Evolutionary conservation across 2,113 vertebrate species (phyloP), one percentile per base, ranked within the genome.

Genomic region (Tonatia bakeri): DNA sequence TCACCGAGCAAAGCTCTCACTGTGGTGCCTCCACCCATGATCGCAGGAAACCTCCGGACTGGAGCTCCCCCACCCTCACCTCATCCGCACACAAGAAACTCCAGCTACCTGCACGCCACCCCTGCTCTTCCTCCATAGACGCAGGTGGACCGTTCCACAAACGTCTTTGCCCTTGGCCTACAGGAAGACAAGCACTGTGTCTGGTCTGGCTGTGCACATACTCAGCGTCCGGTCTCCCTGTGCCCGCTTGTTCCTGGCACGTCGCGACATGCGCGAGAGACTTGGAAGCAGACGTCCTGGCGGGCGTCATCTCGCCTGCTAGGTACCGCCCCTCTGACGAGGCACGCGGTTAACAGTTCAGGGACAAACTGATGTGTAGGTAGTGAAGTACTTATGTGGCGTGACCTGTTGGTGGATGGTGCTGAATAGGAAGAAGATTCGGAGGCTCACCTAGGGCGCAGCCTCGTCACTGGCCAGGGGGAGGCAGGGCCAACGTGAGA

Each of bases 141-240:
- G 7, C 65, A 28, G 22, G 36, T 20, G 26, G 47, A 26, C 61
- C 0, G 4, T 85, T 83, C 72, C 52, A 82, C 47, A 69, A 14
- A 85, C 61, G 45, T 40, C 52, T 81, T 77, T 70, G 69, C n/a
- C 87, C 61, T 93, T 65, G 89, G 59, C 65, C 88, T 76, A 45
- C 17, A 76, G 54, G 54, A 96, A 92, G 93, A 86, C 50, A 92
- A 70, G 83, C 52, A 40, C 45, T 89, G 79, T 54, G 61, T 94
- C 86, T 91, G 73, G 24, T 88, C 72, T 86, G 11, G 54, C 85
- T 59, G 26, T 79, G 24, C 36, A 22, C 36, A 9, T 43, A 15
- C 77, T 72, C 77, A 40, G 0, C 22, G 8, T 84, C 95, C 61
- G 10, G 61, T 52, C n/a, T 72, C 90, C 75, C 50, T 54, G 76